phyloP scores from a whole-genome alignment of 1,140 invertebrate genomes.

The Heterodera schachtii region DNA sequence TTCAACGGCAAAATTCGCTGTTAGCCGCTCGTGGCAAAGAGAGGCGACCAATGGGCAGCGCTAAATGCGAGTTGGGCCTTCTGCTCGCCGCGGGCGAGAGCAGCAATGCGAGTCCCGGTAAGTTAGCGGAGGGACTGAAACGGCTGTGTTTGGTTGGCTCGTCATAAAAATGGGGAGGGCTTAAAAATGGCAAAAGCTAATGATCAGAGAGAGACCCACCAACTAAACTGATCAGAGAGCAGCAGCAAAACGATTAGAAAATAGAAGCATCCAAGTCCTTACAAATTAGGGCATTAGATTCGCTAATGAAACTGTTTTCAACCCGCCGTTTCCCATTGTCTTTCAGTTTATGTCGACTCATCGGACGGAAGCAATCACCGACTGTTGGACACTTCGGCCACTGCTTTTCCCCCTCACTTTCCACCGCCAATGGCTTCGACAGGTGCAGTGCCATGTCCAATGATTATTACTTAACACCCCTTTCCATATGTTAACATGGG shows the following conservation, averaged over 20 bases:
- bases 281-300: no score
- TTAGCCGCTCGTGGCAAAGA: neutral
- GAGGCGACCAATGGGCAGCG: neutral
- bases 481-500: no score
- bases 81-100: constrained; percentile 1
- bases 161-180: no score
- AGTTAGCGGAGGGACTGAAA: neutral
- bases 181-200: no score
- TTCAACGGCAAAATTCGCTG: neutral
- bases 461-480: no score
- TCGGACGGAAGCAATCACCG: constrained; percentile 26
- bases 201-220: neutral
- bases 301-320: neutral
- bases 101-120: constrained; percentile 8
- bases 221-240: neutral
- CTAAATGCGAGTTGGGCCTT: neutral
- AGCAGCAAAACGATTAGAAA: no score
- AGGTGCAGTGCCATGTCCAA: neutral
- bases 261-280: no score
- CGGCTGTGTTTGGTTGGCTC: no score
- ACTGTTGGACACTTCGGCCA: constrained; percentile 1
- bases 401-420: neutral
- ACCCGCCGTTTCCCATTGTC: neutral
- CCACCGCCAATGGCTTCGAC: neutral
- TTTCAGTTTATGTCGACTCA: constrained; percentile 26